Evolutionary conservation across 2,797 vertebrate genomes (phyloP), one percentile per base, ranked within the genome.

Genomic region (Hapalemur alaotrensis): DNA sequence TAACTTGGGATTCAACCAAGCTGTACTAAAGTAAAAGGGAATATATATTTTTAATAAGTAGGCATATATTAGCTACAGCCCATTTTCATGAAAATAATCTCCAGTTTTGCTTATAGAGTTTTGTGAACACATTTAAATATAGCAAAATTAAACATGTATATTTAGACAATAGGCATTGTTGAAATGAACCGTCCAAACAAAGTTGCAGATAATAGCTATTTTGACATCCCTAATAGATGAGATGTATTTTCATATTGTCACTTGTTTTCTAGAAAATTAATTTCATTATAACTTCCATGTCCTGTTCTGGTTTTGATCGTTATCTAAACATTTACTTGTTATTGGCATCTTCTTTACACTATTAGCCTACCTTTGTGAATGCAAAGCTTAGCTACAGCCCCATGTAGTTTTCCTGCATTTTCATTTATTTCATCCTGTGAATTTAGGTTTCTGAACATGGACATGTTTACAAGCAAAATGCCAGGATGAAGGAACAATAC

Each of bases 101-200:
- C 14, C 54, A 30, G 17, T 78, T 83, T 83, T 89, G 4, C 6
- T 67, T 78, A 35, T 15, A 32, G 32, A 32, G 4, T 86, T 79
- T 75, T 76, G 25, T 52, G 65, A 81, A n/a, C 25, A 78, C n/a
- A 78, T 63, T 95, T 90, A 87, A 93, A 97, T 59, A 85, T 8
- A 72, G 4, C 4, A 88, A 57, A 85, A 61, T 85, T 63, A 92
- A 90, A 18, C 23, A 59, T 65, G 1, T 30, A 63, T 50, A 70
- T 95, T 95, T 67, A 93, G n/a, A 38, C 2, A 85, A 35, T 28
- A 22, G 8, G 4, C 20, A 38, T 65, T 90, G 23, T 54, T 67
- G 17, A 84, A 95, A 54, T 81, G 25, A 78, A 38, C 43, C 46
- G 0, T 85, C 69, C 30, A 92, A 86, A 76, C 30, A 92, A 86